Conservation (phyloP, 2,888 invertebrate species). For the Eupeodes luniger region DNA sequence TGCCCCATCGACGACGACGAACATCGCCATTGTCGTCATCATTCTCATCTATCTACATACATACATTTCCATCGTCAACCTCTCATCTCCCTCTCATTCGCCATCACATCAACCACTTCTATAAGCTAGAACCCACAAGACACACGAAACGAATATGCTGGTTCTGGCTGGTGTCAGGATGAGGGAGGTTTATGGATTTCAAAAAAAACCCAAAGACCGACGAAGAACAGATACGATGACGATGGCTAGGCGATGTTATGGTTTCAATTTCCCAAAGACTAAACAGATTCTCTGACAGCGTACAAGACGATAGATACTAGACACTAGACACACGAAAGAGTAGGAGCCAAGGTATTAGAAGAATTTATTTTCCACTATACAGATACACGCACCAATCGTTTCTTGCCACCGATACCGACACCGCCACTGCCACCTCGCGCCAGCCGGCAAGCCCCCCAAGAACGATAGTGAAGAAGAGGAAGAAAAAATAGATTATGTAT, state of each 20-base stretch:
- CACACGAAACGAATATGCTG: conserved; percentile 36
- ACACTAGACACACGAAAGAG: background rate
- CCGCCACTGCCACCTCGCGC: too few relatives aligned
- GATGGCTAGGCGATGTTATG: conserved; percentile 57
- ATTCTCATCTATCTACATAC: conserved; percentile 19
- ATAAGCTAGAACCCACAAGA: conserved; percentile 9
- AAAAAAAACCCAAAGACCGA: conserved; percentile 54
- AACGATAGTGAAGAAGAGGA: background rate
- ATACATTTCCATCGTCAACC: conserved; percentile 24
- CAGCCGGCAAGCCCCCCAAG: background rate
- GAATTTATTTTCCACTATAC: conserved; percentile 67
- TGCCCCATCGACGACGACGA: background rate
- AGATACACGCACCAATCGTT: conserved; percentile 63
- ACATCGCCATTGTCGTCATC: conserved; percentile 1
- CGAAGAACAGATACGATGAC: conserved; percentile 60
- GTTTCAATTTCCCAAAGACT: conserved; percentile 66
- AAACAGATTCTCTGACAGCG: conserved; percentile 56
- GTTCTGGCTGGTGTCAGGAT: conserved; percentile 22
- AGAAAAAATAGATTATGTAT: conserved; percentile 46
- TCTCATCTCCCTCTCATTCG: background rate
- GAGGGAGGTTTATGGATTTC: conserved; percentile 30
- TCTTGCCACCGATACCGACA: too few relatives aligned
- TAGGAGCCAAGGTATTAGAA: conserved; percentile 59
- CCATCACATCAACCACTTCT: conserved; percentile 2
- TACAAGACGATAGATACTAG: conserved; percentile 22